Percentiles rank a stretch among this genome's conserved stretches.
phyloP scores from a whole-genome alignment of 2,113 vertebrate genomes.

The Cyanoderma ruficeps region DNA sequence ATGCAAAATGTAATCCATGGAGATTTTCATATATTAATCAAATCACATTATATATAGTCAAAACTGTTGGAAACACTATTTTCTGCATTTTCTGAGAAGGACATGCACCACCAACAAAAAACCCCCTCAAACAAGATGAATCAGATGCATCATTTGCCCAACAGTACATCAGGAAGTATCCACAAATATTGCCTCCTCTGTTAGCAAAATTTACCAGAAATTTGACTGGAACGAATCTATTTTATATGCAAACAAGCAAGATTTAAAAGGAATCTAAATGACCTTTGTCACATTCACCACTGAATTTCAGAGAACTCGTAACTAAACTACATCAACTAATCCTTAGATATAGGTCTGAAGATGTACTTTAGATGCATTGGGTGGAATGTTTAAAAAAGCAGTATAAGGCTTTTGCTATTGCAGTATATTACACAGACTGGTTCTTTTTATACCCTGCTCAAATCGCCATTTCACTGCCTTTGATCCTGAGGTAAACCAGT shows the following conservation, averaged over 20 bases:
- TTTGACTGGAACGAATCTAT: background rate
- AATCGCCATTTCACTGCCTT: background rate
- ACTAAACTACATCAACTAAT: background rate
- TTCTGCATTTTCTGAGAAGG: background rate
- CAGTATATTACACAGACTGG: background rate
- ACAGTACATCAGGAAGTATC: constrained; percentile 11
- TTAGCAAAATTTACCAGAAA: constrained; percentile 29
- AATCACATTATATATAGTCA: background rate
- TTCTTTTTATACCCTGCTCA: background rate
- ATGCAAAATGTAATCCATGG: background rate
- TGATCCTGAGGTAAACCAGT: constrained; percentile 13
- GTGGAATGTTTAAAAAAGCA: background rate
- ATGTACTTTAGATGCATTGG: background rate
- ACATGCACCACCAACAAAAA: background rate
- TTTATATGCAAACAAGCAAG: constrained; percentile 26
- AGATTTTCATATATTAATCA: background rate
- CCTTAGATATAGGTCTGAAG: background rate
- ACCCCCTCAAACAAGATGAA: background rate
- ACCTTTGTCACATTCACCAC: background rate
- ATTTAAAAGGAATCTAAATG: background rate
- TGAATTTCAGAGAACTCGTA: background rate
- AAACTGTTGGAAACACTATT: background rate
- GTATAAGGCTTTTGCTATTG: background rate
- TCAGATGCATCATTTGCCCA: background rate
- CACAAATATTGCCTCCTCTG: constrained; percentile 14